Conservation (phyloP, 37 sponge, comb jelly and placozoan species). For the Chondrosia reniformis region DNA sequence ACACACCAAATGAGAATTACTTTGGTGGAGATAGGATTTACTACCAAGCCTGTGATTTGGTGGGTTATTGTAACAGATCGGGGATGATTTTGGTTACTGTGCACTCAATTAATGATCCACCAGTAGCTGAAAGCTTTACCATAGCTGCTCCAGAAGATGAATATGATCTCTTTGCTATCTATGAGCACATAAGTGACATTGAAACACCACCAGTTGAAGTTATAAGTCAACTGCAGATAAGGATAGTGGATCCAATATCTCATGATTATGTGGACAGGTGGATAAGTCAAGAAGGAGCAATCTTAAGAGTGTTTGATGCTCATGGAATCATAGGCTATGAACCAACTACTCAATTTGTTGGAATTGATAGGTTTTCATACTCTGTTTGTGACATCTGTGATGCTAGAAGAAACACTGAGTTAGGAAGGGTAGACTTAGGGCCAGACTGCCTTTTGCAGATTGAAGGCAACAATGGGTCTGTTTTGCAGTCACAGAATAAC, state of each 20-base stretch:
- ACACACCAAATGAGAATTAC: constrained; percentile 40
- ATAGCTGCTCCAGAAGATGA: constrained; percentile 68
- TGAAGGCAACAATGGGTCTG: constrained; percentile 40
- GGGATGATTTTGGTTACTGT: constrained; percentile 50
- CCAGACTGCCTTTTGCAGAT: constrained; percentile 69
- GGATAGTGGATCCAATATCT: constrained; percentile 24
- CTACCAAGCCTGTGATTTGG: constrained; percentile 70
- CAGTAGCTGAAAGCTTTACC: constrained; percentile 49
- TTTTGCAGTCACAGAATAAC: background rate
- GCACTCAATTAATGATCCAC: constrained; percentile 73
- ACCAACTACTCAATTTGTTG: constrained; percentile 68
- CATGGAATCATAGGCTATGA: constrained; percentile 82
- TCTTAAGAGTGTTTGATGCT: constrained; percentile 75
- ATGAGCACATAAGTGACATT: background rate
- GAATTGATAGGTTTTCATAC: constrained; percentile 68
- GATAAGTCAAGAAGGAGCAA: constrained; percentile 49
- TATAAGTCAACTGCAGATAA: constrained; percentile 31
- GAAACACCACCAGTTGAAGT: background rate
- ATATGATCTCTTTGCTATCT: constrained; percentile 59
- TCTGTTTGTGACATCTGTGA: constrained; percentile 88
- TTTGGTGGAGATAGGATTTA: constrained; percentile 64
- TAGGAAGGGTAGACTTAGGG: constrained; percentile 57
- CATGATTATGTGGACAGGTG: constrained; percentile 22
- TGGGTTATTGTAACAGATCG: constrained; percentile 40
- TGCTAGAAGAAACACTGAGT: constrained; percentile 41